phyloP scores from a whole-genome alignment of 1,140 invertebrate genomes.

The Agrypnia vestita region DNA sequence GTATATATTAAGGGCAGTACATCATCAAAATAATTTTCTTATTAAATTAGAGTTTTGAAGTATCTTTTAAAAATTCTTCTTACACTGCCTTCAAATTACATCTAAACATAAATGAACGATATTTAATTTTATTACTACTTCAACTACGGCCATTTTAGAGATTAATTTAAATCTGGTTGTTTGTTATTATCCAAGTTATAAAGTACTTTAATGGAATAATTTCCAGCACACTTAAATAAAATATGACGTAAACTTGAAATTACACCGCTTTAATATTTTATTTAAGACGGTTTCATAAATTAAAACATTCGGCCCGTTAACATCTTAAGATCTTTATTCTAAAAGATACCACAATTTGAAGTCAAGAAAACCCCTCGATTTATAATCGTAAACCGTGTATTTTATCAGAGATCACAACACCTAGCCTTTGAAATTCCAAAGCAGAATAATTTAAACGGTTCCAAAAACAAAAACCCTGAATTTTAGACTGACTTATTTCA shows the following conservation, averaged over 20 bases:
- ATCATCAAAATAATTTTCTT: too few relatives aligned
- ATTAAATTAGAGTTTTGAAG: too few relatives aligned
- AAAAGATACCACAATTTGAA: conserved; percentile 13
- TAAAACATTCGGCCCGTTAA: conserved; percentile 2
- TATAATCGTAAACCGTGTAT: conserved; percentile 19
- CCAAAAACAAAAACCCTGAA: conserved; percentile 16
- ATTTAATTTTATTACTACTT: background rate
- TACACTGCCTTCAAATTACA: background rate
- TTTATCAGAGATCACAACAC: conserved; percentile 26
- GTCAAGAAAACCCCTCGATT: conserved; percentile 5
- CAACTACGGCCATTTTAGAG: background rate
- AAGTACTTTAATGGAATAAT: background rate
- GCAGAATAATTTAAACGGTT: conserved; percentile 25
- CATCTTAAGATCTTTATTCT: conserved; percentile 15
- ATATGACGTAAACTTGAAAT: conserved; percentile 8
- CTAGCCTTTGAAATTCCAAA: conserved; percentile 8
- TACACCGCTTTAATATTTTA: conserved; percentile 15
- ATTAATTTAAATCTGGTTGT: background rate
- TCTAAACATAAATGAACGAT: background rate
- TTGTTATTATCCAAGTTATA: background rate
- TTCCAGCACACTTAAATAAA: background rate
- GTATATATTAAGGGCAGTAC: too few relatives aligned
- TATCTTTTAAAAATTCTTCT: too few relatives aligned
- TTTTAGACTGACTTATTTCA: background rate
- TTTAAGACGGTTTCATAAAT: conserved; percentile 25